A percentile compares a stretch with the other conserved stretches of the same genome.
These are phyloP conservation scores for Syngnathus scovelli DNA, from an alignment of 2,113 vertebrate genomes.

Conservation along the genomic window DNA sequence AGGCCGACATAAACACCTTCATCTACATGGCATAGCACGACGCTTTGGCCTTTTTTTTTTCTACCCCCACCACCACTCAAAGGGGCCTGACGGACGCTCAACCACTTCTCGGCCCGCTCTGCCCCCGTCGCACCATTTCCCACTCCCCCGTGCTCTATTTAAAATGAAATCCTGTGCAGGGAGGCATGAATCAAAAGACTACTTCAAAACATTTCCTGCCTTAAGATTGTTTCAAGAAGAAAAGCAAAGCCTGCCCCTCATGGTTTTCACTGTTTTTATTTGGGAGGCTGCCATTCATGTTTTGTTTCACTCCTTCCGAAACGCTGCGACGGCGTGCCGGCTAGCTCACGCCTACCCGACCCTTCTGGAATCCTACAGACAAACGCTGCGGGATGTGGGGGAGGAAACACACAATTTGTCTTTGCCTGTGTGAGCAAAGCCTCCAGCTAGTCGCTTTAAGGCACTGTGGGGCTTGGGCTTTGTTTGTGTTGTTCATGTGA, in stretches of 20 bases:
- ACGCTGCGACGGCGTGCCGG: conserved; percentile 13
- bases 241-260: conserved; percentile 33
- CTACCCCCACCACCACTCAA: conserved; percentile 1
- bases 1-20: conserved; percentile 97
- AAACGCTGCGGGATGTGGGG: conserved; percentile 25
- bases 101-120: conserved; percentile 50
- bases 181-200: conserved; percentile 50
- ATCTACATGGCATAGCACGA: conserved; percentile 90
- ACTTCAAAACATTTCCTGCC: conserved; percentile 55
- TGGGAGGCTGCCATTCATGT: conserved; percentile 15
- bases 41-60: conserved; percentile 12
- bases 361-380: conserved; percentile 33
- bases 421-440: not conserved
- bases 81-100: conserved; percentile 56
- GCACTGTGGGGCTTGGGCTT: not conserved
- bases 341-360: conserved; percentile 23
- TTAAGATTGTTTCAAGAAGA: conserved; percentile 54
- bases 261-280: conserved; percentile 45
- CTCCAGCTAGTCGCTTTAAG: not conserved
- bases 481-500: conserved; percentile 16
- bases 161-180: conserved; percentile 40
- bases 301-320: conserved; percentile 14
- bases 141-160: conserved; percentile 51
- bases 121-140: not conserved
- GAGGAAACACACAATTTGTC: not conserved